Evolutionary conservation across 2,888 invertebrate species (phyloP).

Genomic region (Drosophila quasianomalipes): DNA sequence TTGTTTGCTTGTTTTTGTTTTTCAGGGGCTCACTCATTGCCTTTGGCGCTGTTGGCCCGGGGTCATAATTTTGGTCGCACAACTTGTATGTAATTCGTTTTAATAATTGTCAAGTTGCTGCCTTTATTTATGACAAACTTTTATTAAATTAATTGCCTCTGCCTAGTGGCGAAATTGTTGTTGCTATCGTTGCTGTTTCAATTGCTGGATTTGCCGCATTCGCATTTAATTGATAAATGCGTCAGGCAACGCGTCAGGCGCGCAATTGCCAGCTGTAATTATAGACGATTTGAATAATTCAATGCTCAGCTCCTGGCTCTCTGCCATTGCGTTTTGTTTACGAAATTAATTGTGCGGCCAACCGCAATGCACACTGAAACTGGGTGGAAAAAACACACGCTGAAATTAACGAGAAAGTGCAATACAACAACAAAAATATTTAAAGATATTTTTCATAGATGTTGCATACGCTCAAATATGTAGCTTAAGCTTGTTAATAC

Average conservation of each 20-base stretch:
- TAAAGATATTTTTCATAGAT: not conserved
- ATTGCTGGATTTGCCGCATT: constrained; percentile 68
- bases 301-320: constrained; percentile 53
- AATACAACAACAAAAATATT: not conserved
- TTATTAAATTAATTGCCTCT: constrained; percentile 77
- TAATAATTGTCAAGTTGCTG: constrained; percentile 77
- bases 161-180: constrained; percentile 41
- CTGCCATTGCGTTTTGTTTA: constrained; percentile 69
- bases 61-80: constrained; percentile 58
- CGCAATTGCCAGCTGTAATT: constrained; percentile 66
- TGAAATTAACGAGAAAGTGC: not conserved
- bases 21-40: constrained; percentile 13
- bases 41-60: constrained; percentile 34
- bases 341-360: constrained; percentile 74
- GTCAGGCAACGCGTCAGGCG: constrained; percentile 24
- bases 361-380: constrained; percentile 28
- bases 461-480: not conserved
- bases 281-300: constrained; percentile 79
- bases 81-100: constrained; percentile 74
- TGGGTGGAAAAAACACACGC: not conserved
- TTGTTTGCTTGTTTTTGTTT: not conserved
- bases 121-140: constrained; percentile 77
- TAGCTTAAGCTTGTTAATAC: not conserved
- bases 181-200: constrained; percentile 33
- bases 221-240: constrained; percentile 80